phyloP scores from a whole-genome alignment of 2,888 invertebrate genomes.

The Dryocosmus kuriphilus region DNA sequence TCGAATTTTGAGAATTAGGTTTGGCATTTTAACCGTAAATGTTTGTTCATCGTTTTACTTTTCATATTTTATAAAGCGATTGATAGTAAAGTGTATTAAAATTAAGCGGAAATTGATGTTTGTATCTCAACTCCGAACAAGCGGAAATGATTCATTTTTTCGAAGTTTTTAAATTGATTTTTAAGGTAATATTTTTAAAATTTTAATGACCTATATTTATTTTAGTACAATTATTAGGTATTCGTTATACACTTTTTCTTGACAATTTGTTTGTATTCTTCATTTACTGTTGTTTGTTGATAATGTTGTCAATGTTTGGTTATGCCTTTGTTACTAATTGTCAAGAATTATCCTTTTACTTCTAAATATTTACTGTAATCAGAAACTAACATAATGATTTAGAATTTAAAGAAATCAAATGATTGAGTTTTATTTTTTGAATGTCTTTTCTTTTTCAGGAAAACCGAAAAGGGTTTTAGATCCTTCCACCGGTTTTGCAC shows the following conservation, averaged over 20 bases:
- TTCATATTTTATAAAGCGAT: neutral
- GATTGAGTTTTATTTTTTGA: neutral
- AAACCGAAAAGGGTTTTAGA: slow-evolving; percentile 74
- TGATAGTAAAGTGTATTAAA: neutral
- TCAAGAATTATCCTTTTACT: too few relatives aligned
- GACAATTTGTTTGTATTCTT: too few relatives aligned
- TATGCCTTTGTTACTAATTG: too few relatives aligned
- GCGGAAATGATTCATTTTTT: neutral
- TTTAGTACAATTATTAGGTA: too few relatives aligned
- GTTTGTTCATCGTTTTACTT: neutral
- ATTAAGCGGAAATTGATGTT: neutral
- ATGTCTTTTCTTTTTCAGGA: slow-evolving; percentile 58
- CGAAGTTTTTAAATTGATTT: neutral
- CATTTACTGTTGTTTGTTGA: too few relatives aligned
- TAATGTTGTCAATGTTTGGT: too few relatives aligned
- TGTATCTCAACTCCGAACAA: neutral
- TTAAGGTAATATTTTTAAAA: too few relatives aligned
- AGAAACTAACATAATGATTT: too few relatives aligned
- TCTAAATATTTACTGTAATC: too few relatives aligned
- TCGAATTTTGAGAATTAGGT: neutral
- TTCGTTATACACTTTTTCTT: too few relatives aligned
- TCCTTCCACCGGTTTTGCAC: slow-evolving; percentile 69
- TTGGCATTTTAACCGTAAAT: neutral
- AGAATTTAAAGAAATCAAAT: neutral
- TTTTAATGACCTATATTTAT: too few relatives aligned